phyloP scores from a whole-genome alignment of 2,113 vertebrate genomes.

The Mormoops blainvillei region DNA sequence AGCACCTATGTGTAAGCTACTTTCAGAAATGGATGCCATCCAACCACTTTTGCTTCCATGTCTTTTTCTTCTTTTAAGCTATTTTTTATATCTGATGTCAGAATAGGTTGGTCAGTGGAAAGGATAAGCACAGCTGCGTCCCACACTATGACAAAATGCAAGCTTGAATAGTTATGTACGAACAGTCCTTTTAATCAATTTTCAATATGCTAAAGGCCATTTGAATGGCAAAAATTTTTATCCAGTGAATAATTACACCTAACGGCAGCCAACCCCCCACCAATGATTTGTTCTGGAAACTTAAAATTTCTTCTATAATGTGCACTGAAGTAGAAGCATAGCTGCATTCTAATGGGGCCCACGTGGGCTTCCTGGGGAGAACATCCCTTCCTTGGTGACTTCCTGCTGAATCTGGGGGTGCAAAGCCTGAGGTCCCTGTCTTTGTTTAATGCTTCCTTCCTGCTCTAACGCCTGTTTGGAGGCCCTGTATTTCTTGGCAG shows the following conservation, averaged over 20 bases:
- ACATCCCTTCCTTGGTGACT: not conserved
- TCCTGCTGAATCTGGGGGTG: not conserved
- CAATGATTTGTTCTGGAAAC: not conserved
- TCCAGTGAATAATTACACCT: not conserved
- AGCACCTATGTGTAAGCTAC: not conserved
- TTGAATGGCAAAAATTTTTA: not conserved
- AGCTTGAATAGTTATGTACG: not conserved
- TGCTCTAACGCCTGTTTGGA: not conserved
- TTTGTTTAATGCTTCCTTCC: not conserved
- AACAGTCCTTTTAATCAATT: not conserved
- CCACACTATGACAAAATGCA: not conserved
- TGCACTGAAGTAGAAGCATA: not conserved
- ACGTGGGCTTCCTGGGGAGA: not conserved
- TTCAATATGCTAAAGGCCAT: not conserved
- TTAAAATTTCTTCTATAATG: not conserved
- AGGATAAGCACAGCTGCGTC: not conserved
- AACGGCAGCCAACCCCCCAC: accelerated
- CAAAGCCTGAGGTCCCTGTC: not conserved
- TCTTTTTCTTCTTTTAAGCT: not conserved
- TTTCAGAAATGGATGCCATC: not conserved
- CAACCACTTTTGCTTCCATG: not conserved
- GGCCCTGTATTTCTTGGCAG: not conserved
- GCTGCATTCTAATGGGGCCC: not conserved
- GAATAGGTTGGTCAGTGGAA: not conserved
- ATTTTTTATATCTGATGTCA: not conserved